These are phyloP conservation scores for Sepiola atlantica DNA, from an alignment of 2,888 invertebrate genomes.

Conservation along the genomic window DNA sequence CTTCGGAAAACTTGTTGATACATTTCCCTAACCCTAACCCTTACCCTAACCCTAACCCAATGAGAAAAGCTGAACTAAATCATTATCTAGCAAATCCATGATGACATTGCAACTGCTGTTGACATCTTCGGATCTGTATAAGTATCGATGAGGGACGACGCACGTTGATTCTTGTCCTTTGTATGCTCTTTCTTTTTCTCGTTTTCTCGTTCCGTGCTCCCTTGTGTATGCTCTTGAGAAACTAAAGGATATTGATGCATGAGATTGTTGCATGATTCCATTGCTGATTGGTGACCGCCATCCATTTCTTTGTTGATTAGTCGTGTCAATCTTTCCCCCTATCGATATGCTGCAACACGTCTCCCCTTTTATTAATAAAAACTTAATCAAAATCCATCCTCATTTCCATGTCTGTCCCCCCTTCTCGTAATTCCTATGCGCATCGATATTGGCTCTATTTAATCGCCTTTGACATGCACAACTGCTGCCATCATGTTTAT, in stretches of 20 bases:
- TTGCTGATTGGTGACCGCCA: not conserved
- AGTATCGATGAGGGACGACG: not conserved
- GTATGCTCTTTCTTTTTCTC: too few relatives aligned
- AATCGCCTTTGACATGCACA: not conserved
- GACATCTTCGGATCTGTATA: not conserved
- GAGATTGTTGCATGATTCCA: constrained; percentile 8
- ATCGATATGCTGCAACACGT: not conserved
- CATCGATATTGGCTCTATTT: not conserved
- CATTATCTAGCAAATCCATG: not conserved
- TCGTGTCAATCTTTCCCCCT: not conserved
- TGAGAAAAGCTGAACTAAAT: not conserved
- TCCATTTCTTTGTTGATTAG: not conserved
- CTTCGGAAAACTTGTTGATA: too few relatives aligned
- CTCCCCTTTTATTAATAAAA: not conserved
- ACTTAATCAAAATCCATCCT: not conserved
- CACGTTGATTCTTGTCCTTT: not conserved
- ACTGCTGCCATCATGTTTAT: not conserved
- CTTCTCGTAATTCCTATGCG: not conserved
- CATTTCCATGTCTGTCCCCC: not conserved
- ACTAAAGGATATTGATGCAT: not conserved
- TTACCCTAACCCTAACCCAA: too few relatives aligned
- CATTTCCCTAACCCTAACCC: too few relatives aligned
- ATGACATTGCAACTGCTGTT: not conserved
- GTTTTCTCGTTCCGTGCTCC: not conserved
- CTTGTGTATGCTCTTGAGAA: not conserved